Conservation (phyloP, 2,797 vertebrate genomes). For the Mus minutoides region DNA sequence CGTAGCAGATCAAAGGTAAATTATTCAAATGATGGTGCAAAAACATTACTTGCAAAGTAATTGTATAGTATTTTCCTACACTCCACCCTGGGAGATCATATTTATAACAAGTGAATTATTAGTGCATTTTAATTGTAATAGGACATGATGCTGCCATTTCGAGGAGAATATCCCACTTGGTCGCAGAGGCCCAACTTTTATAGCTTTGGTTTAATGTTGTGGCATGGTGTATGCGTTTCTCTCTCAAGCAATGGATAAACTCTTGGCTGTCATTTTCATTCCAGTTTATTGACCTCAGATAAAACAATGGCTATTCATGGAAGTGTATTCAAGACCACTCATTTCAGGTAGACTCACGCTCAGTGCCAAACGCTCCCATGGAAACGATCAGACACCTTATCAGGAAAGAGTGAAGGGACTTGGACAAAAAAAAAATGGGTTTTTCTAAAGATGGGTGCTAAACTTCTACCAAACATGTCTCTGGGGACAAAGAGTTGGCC, state of each 20-base stretch:
- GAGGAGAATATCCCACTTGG: conserved; percentile 76
- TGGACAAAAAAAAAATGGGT: conserved; percentile 32
- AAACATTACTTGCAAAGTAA: conserved; percentile 86
- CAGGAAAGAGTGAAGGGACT: conserved; percentile 61
- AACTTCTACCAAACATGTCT: conserved; percentile 71
- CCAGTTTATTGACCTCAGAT: conserved; percentile 77
- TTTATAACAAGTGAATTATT: conserved; percentile 85
- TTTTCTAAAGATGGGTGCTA: conserved; percentile 61
- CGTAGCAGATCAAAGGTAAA: conserved; percentile 87
- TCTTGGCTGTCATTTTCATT: conserved; percentile 77
- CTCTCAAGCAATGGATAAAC: conserved; percentile 70
- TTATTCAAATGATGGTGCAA: conserved; percentile 83
- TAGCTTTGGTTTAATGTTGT: conserved; percentile 71
- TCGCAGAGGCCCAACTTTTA: conserved; percentile 81
- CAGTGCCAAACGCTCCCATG: conserved; percentile 74
- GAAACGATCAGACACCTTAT: conserved; percentile 27
- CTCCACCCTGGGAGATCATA: conserved; percentile 87
- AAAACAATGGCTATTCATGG: conserved; percentile 77
- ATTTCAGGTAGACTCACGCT: conserved; percentile 75
- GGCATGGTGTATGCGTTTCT: conserved; percentile 67
- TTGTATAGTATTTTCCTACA: conserved; percentile 89
- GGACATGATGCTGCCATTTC: conserved; percentile 78
- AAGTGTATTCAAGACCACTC: conserved; percentile 74
- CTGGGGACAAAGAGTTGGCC: conserved; percentile 57
- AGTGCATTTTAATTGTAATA: conserved; percentile 82